Conservation (phyloP, 2,113 vertebrate species). For the Manacus vitellinus region DNA sequence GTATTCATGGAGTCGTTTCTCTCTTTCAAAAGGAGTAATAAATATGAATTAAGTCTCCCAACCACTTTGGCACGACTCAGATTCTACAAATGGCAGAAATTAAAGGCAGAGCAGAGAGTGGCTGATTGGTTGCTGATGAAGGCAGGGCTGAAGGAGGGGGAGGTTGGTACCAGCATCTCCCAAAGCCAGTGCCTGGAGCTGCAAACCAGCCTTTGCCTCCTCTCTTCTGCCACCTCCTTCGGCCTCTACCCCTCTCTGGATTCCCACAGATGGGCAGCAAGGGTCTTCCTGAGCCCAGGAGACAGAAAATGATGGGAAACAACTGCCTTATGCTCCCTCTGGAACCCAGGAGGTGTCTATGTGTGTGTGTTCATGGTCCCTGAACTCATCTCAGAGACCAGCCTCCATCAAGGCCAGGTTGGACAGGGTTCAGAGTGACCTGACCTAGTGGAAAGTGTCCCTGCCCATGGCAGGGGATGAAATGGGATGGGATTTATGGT, state of each 20-base stretch:
- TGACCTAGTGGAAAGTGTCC: not conserved
- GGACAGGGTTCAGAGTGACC: not conserved
- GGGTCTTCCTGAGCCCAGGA: not conserved
- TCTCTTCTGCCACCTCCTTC: not conserved
- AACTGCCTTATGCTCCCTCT: not conserved
- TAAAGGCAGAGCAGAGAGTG: not conserved
- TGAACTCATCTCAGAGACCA: not conserved
- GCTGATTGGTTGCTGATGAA: fast-evolving
- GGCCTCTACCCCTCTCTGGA: not conserved
- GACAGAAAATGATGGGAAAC: not conserved
- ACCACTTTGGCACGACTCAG: not conserved
- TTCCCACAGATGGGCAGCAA: not conserved
- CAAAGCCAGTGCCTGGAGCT: fast-evolving
- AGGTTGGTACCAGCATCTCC: not conserved
- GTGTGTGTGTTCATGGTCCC: not conserved
- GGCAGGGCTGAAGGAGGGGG: not conserved
- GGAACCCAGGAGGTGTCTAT: not conserved
- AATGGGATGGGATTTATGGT: not conserved
- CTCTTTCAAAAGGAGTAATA: not conserved
- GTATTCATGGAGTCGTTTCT: not conserved
- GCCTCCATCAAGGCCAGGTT: fast-evolving
- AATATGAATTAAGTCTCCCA: not conserved
- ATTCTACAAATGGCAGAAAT: not conserved
- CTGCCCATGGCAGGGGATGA: not conserved
- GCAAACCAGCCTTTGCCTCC: not conserved